These are phyloP conservation scores for Erethizon dorsatum DNA, from an alignment of 2,797 vertebrate genomes.

Conservation along the genomic window DNA sequence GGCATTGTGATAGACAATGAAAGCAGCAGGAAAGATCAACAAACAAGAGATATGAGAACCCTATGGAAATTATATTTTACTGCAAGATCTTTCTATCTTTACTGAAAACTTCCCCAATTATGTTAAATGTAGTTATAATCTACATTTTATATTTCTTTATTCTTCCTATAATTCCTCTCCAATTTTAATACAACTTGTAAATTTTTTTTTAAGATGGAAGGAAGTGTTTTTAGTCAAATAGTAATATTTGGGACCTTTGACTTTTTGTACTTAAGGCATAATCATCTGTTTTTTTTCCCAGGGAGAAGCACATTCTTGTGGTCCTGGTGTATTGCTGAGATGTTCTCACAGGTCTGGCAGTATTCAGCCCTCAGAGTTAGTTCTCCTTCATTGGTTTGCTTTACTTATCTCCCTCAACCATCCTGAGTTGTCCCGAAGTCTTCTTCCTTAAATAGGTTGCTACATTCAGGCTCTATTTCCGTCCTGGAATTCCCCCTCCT, in stretches of 20 bases:
- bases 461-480: neutral
- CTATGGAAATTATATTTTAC: neutral
- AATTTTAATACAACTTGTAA: neutral
- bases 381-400: neutral
- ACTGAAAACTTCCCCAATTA: neutral
- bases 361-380: neutral
- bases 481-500: slow-evolving; percentile 25
- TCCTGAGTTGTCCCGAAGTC: neutral
- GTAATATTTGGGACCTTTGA: neutral
- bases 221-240: neutral
- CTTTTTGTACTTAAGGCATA: slow-evolving; percentile 40
- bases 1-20: neutral
- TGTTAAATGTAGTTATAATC: neutral
- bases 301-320: slow-evolving; percentile 20
- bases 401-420: neutral
- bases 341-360: neutral
- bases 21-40: neutral
- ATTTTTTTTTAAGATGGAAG: slow-evolving; percentile 41
- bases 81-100: neutral
- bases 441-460: slow-evolving; percentile 60
- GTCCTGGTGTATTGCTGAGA: neutral
- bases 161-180: neutral
- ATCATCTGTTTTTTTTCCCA: neutral
- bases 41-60: neutral
- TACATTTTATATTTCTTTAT: neutral